These are phyloP conservation scores for Noctua janthina DNA, from an alignment of 2,888 invertebrate genomes.

Conservation along the genomic window DNA sequence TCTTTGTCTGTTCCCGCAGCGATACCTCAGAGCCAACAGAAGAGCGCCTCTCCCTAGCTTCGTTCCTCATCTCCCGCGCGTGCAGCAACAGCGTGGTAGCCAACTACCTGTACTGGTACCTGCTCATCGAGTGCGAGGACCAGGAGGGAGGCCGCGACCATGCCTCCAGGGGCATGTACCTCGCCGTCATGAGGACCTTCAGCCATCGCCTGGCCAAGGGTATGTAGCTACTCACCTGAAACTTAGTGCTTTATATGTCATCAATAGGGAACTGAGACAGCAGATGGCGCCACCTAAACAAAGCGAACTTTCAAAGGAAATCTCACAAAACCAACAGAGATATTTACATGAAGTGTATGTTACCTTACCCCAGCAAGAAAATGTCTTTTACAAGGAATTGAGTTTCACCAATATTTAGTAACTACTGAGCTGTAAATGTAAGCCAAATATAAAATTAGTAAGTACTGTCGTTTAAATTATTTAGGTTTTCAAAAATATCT, in stretches of 20 bases:
- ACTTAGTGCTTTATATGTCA: background rate
- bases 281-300: background rate
- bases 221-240: conserved; percentile 56
- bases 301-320: background rate
- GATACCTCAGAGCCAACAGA: conserved; percentile 69
- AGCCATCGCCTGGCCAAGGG: conserved; percentile 93
- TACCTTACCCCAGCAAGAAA: too few species aligned
- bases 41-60: conserved; percentile 93
- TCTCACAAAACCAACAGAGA: background rate
- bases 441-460: too few species aligned
- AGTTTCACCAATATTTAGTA: too few species aligned
- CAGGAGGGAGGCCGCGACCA: conserved; percentile 94
- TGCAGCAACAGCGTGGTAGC: conserved; percentile 97
- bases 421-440: too few species aligned
- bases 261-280: background rate
- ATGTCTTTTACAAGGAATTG: too few species aligned
- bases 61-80: conserved; percentile 97
- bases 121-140: conserved; percentile 98
- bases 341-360: too few species aligned
- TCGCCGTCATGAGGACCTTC: conserved; percentile 96
- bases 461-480: too few species aligned
- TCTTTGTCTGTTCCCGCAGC: conserved; percentile 36
- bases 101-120: conserved; percentile 99
- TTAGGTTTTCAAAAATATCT: too few species aligned
- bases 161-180: conserved; percentile 95